Base-by-base conservation (phyloP, 2,797 vertebrate genomes). In the Gobionotothen gibberifrons region DNA sequence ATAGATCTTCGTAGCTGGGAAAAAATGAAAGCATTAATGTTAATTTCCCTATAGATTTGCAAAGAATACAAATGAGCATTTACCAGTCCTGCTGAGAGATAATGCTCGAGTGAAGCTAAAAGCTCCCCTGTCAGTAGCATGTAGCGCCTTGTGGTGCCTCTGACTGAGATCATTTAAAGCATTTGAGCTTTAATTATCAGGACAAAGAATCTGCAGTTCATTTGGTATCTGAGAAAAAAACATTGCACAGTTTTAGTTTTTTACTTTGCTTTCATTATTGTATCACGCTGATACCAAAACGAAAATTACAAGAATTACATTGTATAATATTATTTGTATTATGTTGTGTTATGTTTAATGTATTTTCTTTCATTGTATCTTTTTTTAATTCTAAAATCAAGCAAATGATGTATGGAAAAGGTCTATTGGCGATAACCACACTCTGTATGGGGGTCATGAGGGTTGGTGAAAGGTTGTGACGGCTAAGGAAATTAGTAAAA, bases 1-100 rank as follows among this genome's bases (percentile, higher is more conserved):
- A 84, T 75, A 46, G 47, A 78, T 83, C 46, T 62, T 66, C 47
- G 70, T 76, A 76, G 83, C 78, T 81, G 74, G 62, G 83, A 58
- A 69, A 64, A 77, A 90, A 72, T 82, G 15, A 81, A 86, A 79
- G 53, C 72, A 73, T 84, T 78, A 61, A 72, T 81, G 67, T 71
- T 83, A 22, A 85, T 87, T 87, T 85, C 70, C 69, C 78, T 69
- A 72, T 43, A 26, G 61, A 69, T 80, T 83, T 76, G 48, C 39
- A 32, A 14, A 44, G 59, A 76, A 63, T 53, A 76, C 57, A 72
- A 85, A 82, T 59, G 44, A 69, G 62, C 54, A 67, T 72, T 74
- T 68, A 67, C 48, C 55, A 57, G 52, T 80, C 9, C 0, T 75
- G 74, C 72, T 53, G 60, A 64, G 59, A 74, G 57, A 65, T 59